These are phyloP conservation scores for Phataginus tetradactyla DNA, from an alignment of 2,797 vertebrate species.

Conservation along the genomic window DNA sequence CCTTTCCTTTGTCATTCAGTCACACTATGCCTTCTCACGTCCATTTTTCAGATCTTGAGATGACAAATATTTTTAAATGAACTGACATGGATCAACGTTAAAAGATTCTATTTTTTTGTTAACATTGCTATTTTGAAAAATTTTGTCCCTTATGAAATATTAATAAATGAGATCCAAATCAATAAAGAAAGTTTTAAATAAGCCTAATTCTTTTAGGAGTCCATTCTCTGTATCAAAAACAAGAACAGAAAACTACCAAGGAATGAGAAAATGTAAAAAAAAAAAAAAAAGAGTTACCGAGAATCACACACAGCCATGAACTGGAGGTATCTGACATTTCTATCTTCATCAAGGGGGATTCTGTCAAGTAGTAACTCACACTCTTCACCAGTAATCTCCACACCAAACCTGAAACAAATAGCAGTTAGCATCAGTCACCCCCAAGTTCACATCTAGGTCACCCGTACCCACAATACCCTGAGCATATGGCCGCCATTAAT, in stretches of 20 bases:
- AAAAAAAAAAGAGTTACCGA: constrained; percentile 39
- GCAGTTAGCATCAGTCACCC: constrained; percentile 86
- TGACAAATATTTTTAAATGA: not conserved
- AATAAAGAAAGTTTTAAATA: constrained; percentile 50
- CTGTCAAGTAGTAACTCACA: constrained; percentile 93
- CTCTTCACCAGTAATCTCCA: constrained; percentile 92
- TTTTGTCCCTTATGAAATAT: constrained; percentile 9
- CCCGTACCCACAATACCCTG: constrained; percentile 88
- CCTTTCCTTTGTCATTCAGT: not conserved
- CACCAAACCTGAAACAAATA: constrained; percentile 88
- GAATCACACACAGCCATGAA: constrained; percentile 84
- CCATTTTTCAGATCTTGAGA: not conserved
- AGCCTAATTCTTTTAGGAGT: constrained; percentile 29
- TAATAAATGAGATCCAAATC: constrained; percentile 40
- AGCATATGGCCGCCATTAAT: constrained; percentile 97
- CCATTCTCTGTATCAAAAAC: constrained; percentile 64
- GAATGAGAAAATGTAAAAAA: constrained; percentile 72
- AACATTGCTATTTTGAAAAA: constrained; percentile 3
- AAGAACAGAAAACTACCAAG: constrained; percentile 55
- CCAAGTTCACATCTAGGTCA: constrained; percentile 89
- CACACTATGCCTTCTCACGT: not conserved
- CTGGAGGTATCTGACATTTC: constrained; percentile 87
- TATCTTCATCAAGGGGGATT: constrained; percentile 88
- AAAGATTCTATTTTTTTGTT: not conserved
- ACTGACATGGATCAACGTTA: not conserved